Conservation (phyloP, 2,797 vertebrate species). For the Hydrolagus colliei region DNA sequence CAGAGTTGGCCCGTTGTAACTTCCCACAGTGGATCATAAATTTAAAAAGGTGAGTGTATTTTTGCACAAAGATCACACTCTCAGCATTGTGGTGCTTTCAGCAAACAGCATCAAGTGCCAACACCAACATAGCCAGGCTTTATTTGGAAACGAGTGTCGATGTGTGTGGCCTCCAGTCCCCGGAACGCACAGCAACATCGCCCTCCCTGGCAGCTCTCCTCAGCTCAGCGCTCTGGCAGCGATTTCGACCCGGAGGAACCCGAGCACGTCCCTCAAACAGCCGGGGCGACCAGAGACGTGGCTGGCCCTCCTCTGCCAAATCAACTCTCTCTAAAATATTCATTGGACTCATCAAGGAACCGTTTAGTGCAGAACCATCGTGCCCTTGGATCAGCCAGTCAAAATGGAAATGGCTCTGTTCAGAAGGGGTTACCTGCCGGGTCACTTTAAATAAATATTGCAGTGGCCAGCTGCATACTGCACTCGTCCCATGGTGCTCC, state of each 20-base stretch:
- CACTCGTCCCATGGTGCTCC: neutral
- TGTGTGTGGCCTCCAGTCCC: neutral
- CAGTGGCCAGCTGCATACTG: neutral
- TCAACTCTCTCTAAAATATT: neutral
- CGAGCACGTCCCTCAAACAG: neutral
- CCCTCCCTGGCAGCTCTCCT: neutral
- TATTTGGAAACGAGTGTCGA: neutral
- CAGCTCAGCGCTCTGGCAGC: neutral
- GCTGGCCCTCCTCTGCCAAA: neutral
- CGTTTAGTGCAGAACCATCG: neutral
- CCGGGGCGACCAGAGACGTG: neutral
- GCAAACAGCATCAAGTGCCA: neutral
- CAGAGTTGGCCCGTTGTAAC: conserved; percentile 5
- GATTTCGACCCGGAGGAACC: neutral
- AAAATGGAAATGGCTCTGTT: too few species aligned
- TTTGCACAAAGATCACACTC: conserved; percentile 7
- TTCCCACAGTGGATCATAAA: conserved; percentile 21
- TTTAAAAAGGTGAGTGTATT: conserved; percentile 1
- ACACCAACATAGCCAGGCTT: neutral
- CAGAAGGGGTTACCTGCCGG: neutral
- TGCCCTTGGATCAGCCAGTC: neutral
- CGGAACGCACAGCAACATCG: too few species aligned
- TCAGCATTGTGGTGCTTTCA: neutral
- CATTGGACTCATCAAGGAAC: neutral
- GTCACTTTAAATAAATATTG: neutral